Evolutionary conservation across 2,888 invertebrate genomes (phyloP).

Genomic region (Oxystoma pomonae): DNA sequence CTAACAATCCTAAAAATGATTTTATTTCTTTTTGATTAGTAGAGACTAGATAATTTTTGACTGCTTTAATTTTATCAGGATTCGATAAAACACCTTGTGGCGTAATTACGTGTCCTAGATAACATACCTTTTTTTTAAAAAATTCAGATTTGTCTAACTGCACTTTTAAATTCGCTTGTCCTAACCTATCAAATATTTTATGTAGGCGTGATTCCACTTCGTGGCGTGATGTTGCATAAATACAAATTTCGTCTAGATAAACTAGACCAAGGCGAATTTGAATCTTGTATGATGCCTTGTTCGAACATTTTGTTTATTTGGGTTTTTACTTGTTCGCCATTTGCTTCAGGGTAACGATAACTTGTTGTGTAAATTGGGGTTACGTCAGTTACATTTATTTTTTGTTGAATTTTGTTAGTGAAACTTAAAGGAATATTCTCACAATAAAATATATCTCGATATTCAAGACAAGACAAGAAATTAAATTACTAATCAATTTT

Average conservation of each 20-base stretch:
- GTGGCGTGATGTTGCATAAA: background rate
- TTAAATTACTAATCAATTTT: too few relatives aligned
- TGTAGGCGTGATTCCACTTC: background rate
- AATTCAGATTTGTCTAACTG: constrained; percentile 1
- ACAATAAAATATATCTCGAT: background rate
- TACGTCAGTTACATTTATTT: background rate
- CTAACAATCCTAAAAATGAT: constrained; percentile 16
- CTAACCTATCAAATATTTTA: background rate
- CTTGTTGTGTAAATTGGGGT: background rate
- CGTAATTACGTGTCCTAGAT: background rate
- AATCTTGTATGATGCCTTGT: constrained; percentile 1
- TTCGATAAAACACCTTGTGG: background rate
- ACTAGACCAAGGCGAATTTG: constrained; percentile 1
- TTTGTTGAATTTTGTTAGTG: background rate
- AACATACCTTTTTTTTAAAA: background rate
- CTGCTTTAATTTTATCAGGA: constrained; percentile 7
- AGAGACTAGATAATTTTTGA: constrained; percentile 16
- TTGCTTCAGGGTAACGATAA: background rate
- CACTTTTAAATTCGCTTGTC: background rate
- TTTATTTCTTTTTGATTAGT: constrained; percentile 18
- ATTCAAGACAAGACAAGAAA: too few relatives aligned
- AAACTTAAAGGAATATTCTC: background rate
- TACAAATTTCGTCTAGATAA: background rate
- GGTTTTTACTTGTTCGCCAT: background rate
- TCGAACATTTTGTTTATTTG: background rate